Evolutionary conservation across 2,888 invertebrate species (phyloP), one percentile per base, ranked within the genome.

Genomic region (Lagria hirta): DNA sequence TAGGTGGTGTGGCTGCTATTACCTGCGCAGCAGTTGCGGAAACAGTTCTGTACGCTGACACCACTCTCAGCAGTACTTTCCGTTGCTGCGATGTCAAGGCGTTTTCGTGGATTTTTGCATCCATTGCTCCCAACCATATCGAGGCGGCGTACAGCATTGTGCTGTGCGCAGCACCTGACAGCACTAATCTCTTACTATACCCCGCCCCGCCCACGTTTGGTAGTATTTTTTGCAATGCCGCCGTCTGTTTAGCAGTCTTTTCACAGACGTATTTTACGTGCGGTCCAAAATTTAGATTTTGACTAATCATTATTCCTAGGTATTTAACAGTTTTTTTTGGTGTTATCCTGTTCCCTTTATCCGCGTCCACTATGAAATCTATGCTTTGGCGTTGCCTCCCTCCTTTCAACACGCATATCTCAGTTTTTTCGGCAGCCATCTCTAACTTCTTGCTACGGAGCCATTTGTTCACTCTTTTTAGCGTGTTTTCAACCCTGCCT

Each of bases 291-390:
- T 5, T 18, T 18, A 4, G 10, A 6, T 8, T 8, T 5, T 24
- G 8, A 8, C 8, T 8, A 24, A 24, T 24, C 5, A 24, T 24
- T 7, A 24, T 8, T 24, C 24, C 24, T 7, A 24, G 24, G 24
- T n/a, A n/a, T n/a, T n/a, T n/a, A n/a, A n/a, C n/a, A n/a, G n/a
- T n/a, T n/a, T n/a, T n/a, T n/a, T n/a, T 8, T 6, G 10, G 7
- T 5, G 5, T 5, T 4, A 24, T 24, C 5, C 4, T 24, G 24
- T 8, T 4, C 7, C 8, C 6, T 24, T n/a, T n/a, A n/a, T n/a
- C n/a, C n/a, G n/a, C n/a, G n/a, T 24, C 10, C 10, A 24, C 4
- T 8, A 5, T 5, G 24, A 24, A 10, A 7, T 8, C 8, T 7
- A 10, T 7, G 7, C 8, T 24, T 10, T 24, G 5, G 24, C 6